Evolutionary conservation across 2,888 invertebrate genomes (phyloP), one percentile per base, ranked within the genome.

Genomic region (Hedya salicella): DNA sequence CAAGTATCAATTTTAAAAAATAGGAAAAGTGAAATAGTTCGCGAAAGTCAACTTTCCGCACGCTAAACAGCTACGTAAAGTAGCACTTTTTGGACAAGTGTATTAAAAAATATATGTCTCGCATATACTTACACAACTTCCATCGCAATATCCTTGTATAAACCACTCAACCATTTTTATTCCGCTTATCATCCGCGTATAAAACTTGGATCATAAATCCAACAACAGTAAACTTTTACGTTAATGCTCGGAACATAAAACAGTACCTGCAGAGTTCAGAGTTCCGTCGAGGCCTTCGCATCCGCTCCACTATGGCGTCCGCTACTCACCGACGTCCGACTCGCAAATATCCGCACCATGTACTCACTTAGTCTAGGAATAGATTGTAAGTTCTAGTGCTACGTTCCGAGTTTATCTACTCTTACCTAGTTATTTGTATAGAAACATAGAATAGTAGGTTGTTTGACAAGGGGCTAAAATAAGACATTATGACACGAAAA

Each of bases 281-380:
- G 42, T 42, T 42, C 42, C 25, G 56, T 30, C 42, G 17, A 17
- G 8, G 14, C 42, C 40, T 16, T 17, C 17, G 11, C 52, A n/a
- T 53, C 56, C 42, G 42, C 17, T 8, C 54, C 42, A 30, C 17
- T 30, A 25, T 56, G 16, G 17, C 56, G 17, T 42, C 32, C 16
- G 11, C 13, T 11, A 14, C 13, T 13, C 3, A 2, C 54, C 25
- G 2, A 54, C 11, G 11, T 11, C 54, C 25, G 71, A 71, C 72
- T 75, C 71, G 68, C 72, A 76, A 80, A 80, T 82, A 81, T 78
- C 79, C 81, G 80, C 73, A 57, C 2, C 3, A 25, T 6, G 42
- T 25, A 21, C 11, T 44, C 13, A n/a, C 9, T n/a, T n/a, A n/a
- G 21, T 5, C 53, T 21, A 30, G 19, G 19, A 61, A 61, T 42